Evolutionary conservation across 2,888 invertebrate genomes (phyloP).

Genomic region (Lucinisca nassula): DNA sequence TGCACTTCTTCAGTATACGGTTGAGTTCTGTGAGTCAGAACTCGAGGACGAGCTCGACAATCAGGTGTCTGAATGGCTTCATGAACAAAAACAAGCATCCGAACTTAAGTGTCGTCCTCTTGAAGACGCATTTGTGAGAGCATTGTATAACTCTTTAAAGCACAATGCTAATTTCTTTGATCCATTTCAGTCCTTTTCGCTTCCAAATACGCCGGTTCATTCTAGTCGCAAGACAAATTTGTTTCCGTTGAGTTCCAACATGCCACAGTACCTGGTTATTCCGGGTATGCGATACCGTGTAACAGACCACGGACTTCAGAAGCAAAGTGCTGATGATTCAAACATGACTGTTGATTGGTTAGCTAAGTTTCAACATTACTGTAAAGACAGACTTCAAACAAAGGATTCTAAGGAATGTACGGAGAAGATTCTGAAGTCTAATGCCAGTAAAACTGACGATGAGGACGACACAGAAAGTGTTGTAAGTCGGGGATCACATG

Average conservation of each 20-base stretch:
- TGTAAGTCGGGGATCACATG: slow-evolving; percentile 65
- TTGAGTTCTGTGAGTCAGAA: slow-evolving; percentile 80
- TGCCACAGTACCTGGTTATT: slow-evolving; percentile 71
- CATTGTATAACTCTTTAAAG: slow-evolving; percentile 81
- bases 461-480: slow-evolving; percentile 73
- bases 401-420: slow-evolving; percentile 80
- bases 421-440: slow-evolving; percentile 67
- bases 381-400: slow-evolving; percentile 79
- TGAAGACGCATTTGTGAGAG: slow-evolving; percentile 80
- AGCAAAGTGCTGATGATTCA: slow-evolving; percentile 71
- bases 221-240: slow-evolving; percentile 73
- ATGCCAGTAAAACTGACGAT: slow-evolving; percentile 51
- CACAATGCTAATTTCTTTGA: slow-evolving; percentile 81
- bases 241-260: slow-evolving; percentile 77
- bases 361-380: slow-evolving; percentile 81
- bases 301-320: slow-evolving; percentile 64
- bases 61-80: slow-evolving; percentile 79
- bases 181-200: slow-evolving; percentile 75
- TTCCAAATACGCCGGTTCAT: slow-evolving; percentile 75
- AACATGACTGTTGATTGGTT: slow-evolving; percentile 78
- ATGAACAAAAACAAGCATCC: slow-evolving; percentile 76
- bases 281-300: slow-evolving; percentile 74
- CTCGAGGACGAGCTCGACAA: slow-evolving; percentile 73
- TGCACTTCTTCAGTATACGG: slow-evolving; percentile 80
- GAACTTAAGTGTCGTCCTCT: slow-evolving; percentile 77